Evolutionary conservation across 2,797 vertebrate genomes (phyloP), one percentile per base, ranked within the genome.

Genomic region (Gymnodraco acuticeps): DNA sequence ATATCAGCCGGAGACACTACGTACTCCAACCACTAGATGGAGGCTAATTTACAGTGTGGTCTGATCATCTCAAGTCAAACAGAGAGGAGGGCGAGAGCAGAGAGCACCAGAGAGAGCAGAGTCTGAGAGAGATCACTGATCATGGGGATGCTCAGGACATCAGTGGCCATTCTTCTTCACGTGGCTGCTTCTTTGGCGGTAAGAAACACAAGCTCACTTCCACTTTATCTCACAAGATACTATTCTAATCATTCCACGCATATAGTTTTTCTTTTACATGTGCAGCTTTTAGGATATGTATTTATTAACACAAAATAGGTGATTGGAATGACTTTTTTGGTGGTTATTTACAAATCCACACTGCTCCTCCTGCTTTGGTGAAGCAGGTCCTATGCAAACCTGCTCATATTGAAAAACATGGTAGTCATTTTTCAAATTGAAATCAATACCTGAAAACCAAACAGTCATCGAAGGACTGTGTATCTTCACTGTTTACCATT

Each of bases 181-280:
- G 46, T 79, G 77, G 78, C 80, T 51, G 54, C 53, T 9, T 76
- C 70, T 62, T 4, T 81, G 50, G 73, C 75, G 50, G 87, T 89
- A 84, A 87, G 89, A 62, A 42, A 43, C 16, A 38, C n/a, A 5
- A 27, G 2, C 10, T n/a, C 3, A 12, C 27, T 42, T 3, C 60
- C 31, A 17, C 2, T 10, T 16, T 17, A 17, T 48, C 1, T 15
- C 31, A 5, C 51, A 10, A 41, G 15, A 53, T 16, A 41, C 13
- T 13, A 31, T 56, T 62, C 8, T 33, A 31, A 16, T 27, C 17
- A 12, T 19, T 16, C 11, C 6, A n/a, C 14, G 15, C 20, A 61
- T 11, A 9, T 5, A 5, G 17, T n/a, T 52, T 48, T 5, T 23
- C 48, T 53, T 41, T 3, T 38, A 9, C 33, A 9, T 43, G 27